A percentile compares a stretch with the other conserved stretches of the same genome.
Evolutionary conservation across 1,140 invertebrate species (phyloP).

Genomic region (Cotesia glomerata): DNA sequence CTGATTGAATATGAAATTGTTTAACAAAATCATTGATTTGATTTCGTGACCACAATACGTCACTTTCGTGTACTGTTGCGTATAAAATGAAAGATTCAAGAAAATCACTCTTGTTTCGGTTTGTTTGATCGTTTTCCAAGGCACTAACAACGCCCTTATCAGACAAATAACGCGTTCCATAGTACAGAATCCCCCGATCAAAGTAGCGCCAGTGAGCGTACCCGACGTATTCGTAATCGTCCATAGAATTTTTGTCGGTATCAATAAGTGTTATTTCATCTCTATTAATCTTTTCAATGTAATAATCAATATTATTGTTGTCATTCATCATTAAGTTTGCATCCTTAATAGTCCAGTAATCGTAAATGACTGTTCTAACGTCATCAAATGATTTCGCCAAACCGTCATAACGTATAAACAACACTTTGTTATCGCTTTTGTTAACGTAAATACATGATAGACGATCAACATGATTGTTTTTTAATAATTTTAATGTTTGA

Average conservation of each 20-base stretch:
- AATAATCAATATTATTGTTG: neutral
- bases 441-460: neutral
- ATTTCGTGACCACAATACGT: neutral
- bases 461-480: neutral
- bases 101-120: neutral
- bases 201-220: neutral
- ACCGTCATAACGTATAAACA: neutral
- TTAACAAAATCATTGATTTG: neutral
- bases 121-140: neutral
- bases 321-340: neutral
- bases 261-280: neutral
- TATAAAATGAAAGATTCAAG: neutral
- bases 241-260: neutral
- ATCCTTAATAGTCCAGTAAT: neutral
- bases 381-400: neutral
- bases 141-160: neutral
- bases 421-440: neutral
- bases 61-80: neutral
- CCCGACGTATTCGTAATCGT: neutral
- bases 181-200: neutral
- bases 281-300: neutral
- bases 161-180: neutral
- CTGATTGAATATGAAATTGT: neutral
- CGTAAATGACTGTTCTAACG: neutral
- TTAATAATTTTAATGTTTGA: neutral